phyloP scores from a whole-genome alignment of 2,113 vertebrate species.

The Macroglossus sobrinus region DNA sequence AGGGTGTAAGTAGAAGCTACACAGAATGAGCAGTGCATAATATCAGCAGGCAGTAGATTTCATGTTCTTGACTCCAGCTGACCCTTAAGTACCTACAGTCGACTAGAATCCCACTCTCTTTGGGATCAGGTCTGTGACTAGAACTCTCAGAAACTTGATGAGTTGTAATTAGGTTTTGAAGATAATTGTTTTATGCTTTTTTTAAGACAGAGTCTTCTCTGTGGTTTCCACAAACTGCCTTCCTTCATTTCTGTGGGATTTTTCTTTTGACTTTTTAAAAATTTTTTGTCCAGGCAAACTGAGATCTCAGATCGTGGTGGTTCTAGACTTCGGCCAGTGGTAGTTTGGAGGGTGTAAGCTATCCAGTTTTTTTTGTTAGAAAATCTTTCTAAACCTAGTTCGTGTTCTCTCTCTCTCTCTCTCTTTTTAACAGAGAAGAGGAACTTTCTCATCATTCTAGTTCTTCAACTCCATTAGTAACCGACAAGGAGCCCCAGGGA shows the following conservation, averaged over 20 bases:
- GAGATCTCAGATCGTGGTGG: not conserved
- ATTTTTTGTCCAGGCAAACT: not conserved
- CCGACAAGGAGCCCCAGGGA: constrained; percentile 81
- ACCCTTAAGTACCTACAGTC: not conserved
- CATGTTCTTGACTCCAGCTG: not conserved
- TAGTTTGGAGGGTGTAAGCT: not conserved
- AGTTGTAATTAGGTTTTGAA: not conserved
- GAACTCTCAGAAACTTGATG: not conserved
- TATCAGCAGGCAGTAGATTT: not conserved
- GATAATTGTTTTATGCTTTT: not conserved
- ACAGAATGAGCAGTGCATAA: not conserved
- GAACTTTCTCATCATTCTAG: constrained; percentile 82
- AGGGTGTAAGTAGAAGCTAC: not conserved
- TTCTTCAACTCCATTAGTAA: constrained; percentile 79
- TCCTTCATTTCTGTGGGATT: not conserved
- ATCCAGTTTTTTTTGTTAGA: not conserved
- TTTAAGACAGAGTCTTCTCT: not conserved
- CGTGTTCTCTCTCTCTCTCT: no score
- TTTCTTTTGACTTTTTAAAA: not conserved
- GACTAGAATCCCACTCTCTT: not conserved
- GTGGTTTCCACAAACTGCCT: not conserved
- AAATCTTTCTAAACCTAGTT: not conserved
- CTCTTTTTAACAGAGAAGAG: constrained; percentile 90
- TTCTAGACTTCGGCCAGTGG: not conserved
- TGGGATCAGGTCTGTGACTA: not conserved